phyloP scores from a whole-genome alignment of 1,140 invertebrate genomes.

The Pogonomyrmex californicus region DNA sequence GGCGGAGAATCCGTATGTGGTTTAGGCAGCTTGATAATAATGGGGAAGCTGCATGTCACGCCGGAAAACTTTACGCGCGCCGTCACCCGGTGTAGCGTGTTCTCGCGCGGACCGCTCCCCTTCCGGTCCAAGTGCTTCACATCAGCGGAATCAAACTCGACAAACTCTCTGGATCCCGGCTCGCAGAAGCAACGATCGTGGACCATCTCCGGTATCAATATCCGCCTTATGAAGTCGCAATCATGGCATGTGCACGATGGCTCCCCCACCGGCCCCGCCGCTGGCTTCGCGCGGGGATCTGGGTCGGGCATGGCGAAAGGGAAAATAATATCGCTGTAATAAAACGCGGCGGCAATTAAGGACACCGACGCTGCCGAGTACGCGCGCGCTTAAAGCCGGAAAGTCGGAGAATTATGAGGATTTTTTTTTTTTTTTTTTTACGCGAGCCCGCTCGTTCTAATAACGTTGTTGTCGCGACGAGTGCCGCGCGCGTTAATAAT shows the following conservation, averaged over 20 bases:
- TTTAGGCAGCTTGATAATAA: conserved; percentile 80
- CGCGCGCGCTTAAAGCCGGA: conserved; percentile 44
- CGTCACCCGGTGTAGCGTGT: conserved; percentile 66
- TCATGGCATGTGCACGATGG: conserved; percentile 27
- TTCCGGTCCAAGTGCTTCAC: conserved; percentile 42
- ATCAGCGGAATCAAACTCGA: conserved; percentile 79
- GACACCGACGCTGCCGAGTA: conserved; percentile 40
- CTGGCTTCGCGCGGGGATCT: conserved; percentile 30
- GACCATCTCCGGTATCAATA: conserved; percentile 83
- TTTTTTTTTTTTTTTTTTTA: conserved; percentile 5
- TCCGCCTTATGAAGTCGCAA: conserved; percentile 77
- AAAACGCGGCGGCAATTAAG: conserved; percentile 64
- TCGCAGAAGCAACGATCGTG: conserved; percentile 83
- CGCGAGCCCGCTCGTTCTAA: conserved; percentile 41
- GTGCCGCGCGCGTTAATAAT: conserved; percentile 50
- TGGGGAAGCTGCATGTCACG: conserved; percentile 70
- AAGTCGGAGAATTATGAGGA: conserved; percentile 59
- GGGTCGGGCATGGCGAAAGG: conserved; percentile 49
- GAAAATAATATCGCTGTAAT: conserved; percentile 61
- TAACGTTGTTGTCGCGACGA: conserved; percentile 58
- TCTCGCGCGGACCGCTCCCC: background rate
- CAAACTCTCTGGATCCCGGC: conserved; percentile 82
- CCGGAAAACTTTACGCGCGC: conserved; percentile 80
- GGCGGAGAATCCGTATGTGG: background rate
- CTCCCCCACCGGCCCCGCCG: background rate